These are phyloP conservation scores for Toxostoma redivivum DNA, from an alignment of 2,113 vertebrate species.

Conservation along the genomic window DNA sequence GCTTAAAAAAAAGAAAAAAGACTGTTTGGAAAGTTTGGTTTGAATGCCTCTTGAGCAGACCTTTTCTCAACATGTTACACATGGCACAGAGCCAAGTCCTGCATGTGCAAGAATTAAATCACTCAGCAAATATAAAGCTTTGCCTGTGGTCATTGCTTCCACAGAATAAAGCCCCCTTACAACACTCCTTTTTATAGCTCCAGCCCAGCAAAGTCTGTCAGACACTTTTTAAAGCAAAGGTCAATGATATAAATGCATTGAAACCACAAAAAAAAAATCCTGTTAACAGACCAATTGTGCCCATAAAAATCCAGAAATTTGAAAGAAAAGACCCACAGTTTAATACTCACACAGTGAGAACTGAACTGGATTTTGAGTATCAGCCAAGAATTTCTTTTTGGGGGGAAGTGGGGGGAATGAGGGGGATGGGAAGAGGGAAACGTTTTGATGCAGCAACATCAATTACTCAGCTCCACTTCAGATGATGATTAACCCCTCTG, in stretches of 20 bases:
- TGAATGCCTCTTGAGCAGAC: conserved; percentile 32
- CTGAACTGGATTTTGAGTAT: neutral
- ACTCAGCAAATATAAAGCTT: conserved; percentile 71
- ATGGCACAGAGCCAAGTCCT: conserved; percentile 52
- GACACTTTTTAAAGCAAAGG: conserved; percentile 72
- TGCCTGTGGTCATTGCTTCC: conserved; percentile 69
- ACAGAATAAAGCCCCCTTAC: conserved; percentile 68
- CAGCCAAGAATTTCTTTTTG: conserved; percentile 53
- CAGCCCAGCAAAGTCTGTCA: conserved; percentile 46
- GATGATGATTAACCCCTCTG: conserved; percentile 20
- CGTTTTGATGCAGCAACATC: conserved; percentile 33
- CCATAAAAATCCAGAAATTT: conserved; percentile 54
- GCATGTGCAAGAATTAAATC: conserved; percentile 72
- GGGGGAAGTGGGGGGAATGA: neutral
- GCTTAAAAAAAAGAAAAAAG: neutral
- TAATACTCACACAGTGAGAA: conserved; percentile 36
- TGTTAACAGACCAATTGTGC: conserved; percentile 60
- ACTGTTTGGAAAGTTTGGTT: conserved; percentile 19
- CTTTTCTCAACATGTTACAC: conserved; percentile 60
- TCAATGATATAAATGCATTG: conserved; percentile 67
- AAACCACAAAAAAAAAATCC: conserved; percentile 13
- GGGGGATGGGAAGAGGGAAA: conserved; percentile 7
- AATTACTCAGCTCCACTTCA: neutral
- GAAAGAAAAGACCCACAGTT: conserved; percentile 63
- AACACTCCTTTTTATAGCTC: conserved; percentile 68